Evolutionary conservation across 2,113 vertebrate genomes (phyloP).

Genomic region (Enhydra lutris): DNA sequence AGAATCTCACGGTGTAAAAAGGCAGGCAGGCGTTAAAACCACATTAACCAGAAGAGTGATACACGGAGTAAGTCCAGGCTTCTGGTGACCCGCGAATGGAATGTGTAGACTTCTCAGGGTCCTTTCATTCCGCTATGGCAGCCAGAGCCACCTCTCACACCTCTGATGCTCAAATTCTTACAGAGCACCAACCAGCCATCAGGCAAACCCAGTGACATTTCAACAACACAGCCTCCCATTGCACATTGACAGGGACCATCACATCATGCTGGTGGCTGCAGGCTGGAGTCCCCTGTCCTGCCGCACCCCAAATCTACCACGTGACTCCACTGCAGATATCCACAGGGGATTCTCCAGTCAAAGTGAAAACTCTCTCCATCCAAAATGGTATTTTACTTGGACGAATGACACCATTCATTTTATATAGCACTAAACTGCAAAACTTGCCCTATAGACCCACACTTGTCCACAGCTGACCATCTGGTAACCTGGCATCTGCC

Average conservation of each 20-base stretch:
- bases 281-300: neutral
- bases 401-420: neutral
- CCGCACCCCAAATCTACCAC: neutral
- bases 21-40: neutral
- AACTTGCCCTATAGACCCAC: neutral
- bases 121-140: neutral
- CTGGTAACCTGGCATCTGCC: neutral
- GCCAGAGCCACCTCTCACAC: neutral
- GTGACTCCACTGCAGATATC: neutral
- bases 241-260: neutral
- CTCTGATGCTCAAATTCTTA: neutral
- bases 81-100: neutral
- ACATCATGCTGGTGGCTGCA: neutral
- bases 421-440: neutral
- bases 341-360: neutral
- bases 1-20: neutral
- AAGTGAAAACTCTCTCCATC: neutral
- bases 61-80: neutral
- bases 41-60: neutral
- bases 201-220: neutral
- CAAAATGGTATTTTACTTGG: neutral
- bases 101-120: neutral
- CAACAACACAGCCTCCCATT: neutral
- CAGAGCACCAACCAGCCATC: rapidly evolving
- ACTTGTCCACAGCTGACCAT: neutral